Evolutionary conservation across 2,888 invertebrate species (phyloP).

Genomic region (Drosophila ezoana): DNA sequence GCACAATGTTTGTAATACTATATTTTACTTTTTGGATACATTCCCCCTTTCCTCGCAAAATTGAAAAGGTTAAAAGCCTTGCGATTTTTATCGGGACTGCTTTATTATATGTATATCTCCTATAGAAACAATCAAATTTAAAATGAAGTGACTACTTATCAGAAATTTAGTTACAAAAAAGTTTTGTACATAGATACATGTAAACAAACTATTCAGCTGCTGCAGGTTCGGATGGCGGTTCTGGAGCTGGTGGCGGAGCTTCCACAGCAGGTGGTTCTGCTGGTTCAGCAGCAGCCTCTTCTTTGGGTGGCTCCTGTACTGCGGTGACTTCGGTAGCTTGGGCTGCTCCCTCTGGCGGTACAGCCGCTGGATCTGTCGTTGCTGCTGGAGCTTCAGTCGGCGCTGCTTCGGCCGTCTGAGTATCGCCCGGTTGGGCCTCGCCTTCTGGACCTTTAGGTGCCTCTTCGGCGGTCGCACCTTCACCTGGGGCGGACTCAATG

Average conservation of each 20-base stretch:
- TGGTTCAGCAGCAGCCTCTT: slow-evolving; percentile 8
- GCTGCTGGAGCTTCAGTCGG: slow-evolving; percentile 2
- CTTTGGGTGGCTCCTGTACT: slow-evolving; percentile 6
- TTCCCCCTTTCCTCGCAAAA: too few species aligned
- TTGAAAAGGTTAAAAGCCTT: too few species aligned
- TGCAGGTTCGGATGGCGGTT: slow-evolving; percentile 16
- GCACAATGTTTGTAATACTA: too few species aligned
- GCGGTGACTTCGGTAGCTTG: slow-evolving; percentile 5
- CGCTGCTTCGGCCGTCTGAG: slow-evolving; percentile 8
- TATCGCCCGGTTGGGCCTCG: slow-evolving; percentile 4
- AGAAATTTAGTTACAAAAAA: neutral
- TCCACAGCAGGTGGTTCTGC: slow-evolving; percentile 10
- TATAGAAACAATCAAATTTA: too few species aligned
- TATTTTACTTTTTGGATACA: too few species aligned
- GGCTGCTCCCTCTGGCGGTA: slow-evolving; percentile 13
- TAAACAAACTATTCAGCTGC: slow-evolving; percentile 4
- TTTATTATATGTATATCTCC: too few species aligned
- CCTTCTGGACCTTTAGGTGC: slow-evolving; percentile 1
- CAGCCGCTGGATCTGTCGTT: neutral
- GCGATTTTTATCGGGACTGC: too few species aligned
- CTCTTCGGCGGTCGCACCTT: slow-evolving; percentile 13
- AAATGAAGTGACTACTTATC: neutral
- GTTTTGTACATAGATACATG: neutral
- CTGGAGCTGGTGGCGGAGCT: slow-evolving; percentile 7
- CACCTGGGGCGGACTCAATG: slow-evolving; percentile 10